Percentiles rank a stretch among this genome's conserved stretches.
Evolutionary conservation across 2,888 invertebrate species (phyloP).

Genomic region (Amiota minor): DNA sequence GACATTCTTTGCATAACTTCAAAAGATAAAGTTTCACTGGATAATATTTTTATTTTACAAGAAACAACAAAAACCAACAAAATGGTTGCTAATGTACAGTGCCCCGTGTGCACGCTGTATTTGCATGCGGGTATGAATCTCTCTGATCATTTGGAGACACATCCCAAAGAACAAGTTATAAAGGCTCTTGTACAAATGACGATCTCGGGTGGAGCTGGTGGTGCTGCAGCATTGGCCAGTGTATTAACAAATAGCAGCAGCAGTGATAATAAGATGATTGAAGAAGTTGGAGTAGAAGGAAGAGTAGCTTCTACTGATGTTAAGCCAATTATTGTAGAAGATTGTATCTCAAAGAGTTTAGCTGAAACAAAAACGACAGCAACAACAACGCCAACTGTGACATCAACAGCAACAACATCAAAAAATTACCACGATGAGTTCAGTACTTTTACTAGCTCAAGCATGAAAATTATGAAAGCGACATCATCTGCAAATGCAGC

Average conservation of each 20-base stretch:
- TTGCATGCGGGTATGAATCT: slow-evolving; percentile 87
- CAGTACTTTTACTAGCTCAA: slow-evolving; percentile 29
- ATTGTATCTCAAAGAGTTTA: slow-evolving; percentile 2
- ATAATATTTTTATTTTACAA: slow-evolving; percentile 31
- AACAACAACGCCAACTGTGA: slow-evolving; percentile 37
- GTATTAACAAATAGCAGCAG: slow-evolving; percentile 9
- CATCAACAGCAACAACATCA: slow-evolving; percentile 26
- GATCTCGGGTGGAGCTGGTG: slow-evolving; percentile 51
- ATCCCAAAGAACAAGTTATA: slow-evolving; percentile 91
- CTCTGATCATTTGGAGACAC: slow-evolving; percentile 86
- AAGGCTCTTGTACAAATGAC: slow-evolving; percentile 79
- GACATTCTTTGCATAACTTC: slow-evolving; percentile 3
- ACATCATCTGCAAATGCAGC: neutral
- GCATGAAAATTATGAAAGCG: slow-evolving; percentile 5
- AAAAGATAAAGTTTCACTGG: neutral
- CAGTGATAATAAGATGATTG: neutral
- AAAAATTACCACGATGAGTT: neutral
- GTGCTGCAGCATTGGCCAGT: slow-evolving; percentile 15
- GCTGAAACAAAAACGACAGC: slow-evolving; percentile 34
- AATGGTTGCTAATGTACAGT: slow-evolving; percentile 75
- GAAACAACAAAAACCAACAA: slow-evolving; percentile 40
- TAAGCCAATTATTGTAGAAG: slow-evolving; percentile 50
- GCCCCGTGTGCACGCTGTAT: slow-evolving; percentile 89
- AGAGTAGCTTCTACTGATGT: slow-evolving; percentile 42
- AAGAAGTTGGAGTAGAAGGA: slow-evolving; percentile 18